These are phyloP conservation scores for Rafetus swinhoei DNA, from an alignment of 2,113 vertebrate species.

Conservation along the genomic window DNA sequence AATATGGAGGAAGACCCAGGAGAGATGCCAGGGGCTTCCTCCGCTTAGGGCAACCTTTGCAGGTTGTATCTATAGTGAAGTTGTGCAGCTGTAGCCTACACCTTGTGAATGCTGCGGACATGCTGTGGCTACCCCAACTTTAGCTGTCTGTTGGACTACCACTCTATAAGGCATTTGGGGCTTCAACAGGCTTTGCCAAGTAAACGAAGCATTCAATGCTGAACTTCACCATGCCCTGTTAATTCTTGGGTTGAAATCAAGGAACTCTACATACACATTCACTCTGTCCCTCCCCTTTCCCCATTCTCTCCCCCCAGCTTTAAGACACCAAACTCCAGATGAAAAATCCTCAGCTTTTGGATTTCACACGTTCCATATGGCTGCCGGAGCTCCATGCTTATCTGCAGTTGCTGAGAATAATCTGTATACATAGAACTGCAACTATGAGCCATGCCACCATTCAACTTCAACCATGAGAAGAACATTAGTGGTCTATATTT, in stretches of 20 bases:
- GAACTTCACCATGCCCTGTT: neutral
- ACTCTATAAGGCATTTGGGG: neutral
- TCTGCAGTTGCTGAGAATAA: neutral
- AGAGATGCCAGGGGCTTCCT: no score
- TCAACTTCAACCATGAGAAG: neutral
- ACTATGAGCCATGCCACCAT: neutral
- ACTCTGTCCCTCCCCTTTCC: neutral
- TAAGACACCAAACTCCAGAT: neutral
- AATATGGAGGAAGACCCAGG: rapidly evolving
- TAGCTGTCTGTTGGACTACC: neutral
- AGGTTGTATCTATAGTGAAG: neutral
- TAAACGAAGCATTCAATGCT: neutral
- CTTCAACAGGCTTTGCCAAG: neutral
- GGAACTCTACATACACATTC: neutral
- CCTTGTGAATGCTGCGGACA: rapidly evolving
- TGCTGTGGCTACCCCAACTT: neutral
- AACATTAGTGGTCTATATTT: neutral
- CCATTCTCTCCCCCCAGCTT: neutral
- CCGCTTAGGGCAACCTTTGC: neutral
- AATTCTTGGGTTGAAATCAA: neutral
- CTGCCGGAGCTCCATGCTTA: neutral
- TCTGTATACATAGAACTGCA: neutral
- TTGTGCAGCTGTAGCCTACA: neutral
- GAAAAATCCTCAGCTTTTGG: neutral
- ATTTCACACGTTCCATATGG: neutral